Conservation (phyloP, 1,140 invertebrate genomes). For the Oscheius sp. region DNA sequence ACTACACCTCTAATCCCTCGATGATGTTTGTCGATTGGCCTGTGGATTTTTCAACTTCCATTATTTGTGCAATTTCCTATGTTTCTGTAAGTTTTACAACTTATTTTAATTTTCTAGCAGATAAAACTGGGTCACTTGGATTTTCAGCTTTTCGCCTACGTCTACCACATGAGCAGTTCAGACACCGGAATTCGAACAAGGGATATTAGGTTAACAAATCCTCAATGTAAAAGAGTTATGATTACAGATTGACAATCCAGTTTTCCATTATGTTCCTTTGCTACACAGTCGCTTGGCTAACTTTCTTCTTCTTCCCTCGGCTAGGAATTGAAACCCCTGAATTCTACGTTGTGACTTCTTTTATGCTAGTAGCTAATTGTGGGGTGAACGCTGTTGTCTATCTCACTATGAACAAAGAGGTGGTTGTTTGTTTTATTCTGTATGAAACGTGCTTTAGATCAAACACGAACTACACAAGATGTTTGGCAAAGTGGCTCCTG, state of each 20-base stretch:
- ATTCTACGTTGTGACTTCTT: background rate
- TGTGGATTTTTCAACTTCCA: background rate
- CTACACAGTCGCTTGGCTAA: background rate
- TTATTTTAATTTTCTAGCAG: too few species aligned
- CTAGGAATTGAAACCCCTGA: background rate
- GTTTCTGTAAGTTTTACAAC: too few species aligned
- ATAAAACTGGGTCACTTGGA: too few species aligned
- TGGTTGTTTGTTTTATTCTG: too few species aligned
- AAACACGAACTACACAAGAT: too few species aligned
- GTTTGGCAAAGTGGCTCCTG: too few species aligned
- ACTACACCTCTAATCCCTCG: background rate
- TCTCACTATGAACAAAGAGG: background rate
- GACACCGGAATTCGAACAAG: background rate
- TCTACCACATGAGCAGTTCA: background rate
- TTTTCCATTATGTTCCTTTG: background rate
- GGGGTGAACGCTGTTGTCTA: background rate
- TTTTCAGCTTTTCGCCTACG: too few species aligned
- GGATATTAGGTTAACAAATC: background rate
- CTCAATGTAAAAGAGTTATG: background rate
- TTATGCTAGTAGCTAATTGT: background rate
- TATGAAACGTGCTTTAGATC: too few species aligned
- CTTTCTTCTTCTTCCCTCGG: background rate
- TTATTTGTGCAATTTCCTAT: background rate
- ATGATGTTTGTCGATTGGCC: background rate
- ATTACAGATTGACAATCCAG: background rate